These are phyloP conservation scores for Cotesia congregata DNA, from an alignment of 2,888 invertebrate species.

Conservation along the genomic window DNA sequence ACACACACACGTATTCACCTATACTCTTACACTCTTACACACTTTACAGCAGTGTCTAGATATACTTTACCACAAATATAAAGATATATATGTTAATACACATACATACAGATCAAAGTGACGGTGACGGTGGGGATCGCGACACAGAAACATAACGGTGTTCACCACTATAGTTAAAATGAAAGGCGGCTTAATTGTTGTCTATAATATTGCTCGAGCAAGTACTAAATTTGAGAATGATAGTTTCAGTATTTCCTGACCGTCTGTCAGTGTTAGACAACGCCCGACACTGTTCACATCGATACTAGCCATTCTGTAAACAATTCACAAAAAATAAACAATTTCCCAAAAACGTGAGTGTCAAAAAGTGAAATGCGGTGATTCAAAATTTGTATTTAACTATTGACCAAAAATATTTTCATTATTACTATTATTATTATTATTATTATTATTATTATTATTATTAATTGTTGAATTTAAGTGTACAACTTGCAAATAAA, in stretches of 20 bases:
- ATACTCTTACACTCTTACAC: constrained; percentile 33
- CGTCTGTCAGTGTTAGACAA: constrained; percentile 69
- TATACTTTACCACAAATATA: neutral
- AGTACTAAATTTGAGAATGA: constrained; percentile 66
- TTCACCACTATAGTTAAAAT: constrained; percentile 67
- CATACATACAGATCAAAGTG: constrained; percentile 20
- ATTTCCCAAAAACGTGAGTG: neutral
- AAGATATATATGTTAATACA: constrained; percentile 19
- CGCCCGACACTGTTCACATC: constrained; percentile 38
- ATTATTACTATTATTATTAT: constrained; percentile 3
- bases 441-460: neutral
- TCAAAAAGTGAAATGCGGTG: constrained; percentile 15
- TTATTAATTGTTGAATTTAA: neutral
- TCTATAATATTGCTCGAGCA: constrained; percentile 59
- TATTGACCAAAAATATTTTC: no score
- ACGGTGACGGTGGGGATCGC: constrained; percentile 34
- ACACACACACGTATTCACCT: constrained; percentile 15
- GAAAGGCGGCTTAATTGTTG: constrained; percentile 68
- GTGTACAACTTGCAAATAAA: no score
- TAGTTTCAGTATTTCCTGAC: constrained; percentile 70
- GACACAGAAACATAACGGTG: constrained; percentile 56
- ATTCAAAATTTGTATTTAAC: neutral
- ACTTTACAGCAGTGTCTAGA: constrained; percentile 7
- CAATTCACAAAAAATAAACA: constrained; percentile 38
- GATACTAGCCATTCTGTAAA: constrained; percentile 31